Evolutionary conservation across 1,140 invertebrate genomes (phyloP).

Genomic region (Leptopilina boulardi): DNA sequence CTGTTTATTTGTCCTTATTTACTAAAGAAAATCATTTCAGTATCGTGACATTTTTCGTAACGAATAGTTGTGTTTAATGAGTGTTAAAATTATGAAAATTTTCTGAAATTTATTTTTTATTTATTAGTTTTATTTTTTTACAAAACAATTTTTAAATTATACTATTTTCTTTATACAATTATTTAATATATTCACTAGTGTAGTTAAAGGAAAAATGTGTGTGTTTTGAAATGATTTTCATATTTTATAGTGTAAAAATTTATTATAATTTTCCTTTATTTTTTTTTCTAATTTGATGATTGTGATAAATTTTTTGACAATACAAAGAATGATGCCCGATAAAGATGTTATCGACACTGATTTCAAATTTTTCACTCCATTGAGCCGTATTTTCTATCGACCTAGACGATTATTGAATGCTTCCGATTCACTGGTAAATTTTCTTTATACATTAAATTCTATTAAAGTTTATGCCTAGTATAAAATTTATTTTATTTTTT

Average conservation of each 20-base stretch:
- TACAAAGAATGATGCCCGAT: neutral
- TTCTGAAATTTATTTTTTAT: no score
- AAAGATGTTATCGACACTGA: neutral
- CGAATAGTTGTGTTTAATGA: neutral
- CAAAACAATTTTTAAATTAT: no score
- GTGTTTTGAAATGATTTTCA: no score
- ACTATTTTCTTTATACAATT: no score
- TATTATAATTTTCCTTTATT: no score
- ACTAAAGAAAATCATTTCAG: neutral
- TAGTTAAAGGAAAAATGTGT: no score
- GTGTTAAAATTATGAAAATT: neutral
- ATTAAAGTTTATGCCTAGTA: no score
- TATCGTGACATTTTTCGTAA: neutral
- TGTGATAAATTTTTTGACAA: neutral
- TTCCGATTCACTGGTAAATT: constrained; percentile 49
- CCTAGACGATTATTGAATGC: constrained; percentile 35
- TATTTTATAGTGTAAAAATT: no score
- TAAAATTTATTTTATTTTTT: no score
- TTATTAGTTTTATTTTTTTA: no score
- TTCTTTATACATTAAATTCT: neutral
- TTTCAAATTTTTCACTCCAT: neutral
- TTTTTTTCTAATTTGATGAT: no score
- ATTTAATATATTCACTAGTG: no score
- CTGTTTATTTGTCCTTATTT: neutral
- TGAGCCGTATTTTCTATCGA: neutral